These are phyloP conservation scores for Drosophila aldrichi DNA, from an alignment of 2,888 invertebrate genomes.

Conservation along the genomic window DNA sequence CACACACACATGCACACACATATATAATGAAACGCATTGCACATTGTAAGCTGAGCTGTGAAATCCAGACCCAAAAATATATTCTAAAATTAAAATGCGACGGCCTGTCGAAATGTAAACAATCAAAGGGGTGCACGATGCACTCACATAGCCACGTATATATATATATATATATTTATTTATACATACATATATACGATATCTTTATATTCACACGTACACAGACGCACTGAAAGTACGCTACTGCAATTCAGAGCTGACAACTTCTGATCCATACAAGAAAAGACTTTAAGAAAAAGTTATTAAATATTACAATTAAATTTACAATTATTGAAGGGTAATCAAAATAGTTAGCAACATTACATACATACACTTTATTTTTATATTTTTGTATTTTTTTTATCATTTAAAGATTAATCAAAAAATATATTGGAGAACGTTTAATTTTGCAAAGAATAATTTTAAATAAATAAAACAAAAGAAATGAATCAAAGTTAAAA, in stretches of 20 bases:
- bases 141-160: conserved; percentile 26
- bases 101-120: conserved; percentile 75
- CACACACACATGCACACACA: conserved; percentile 11
- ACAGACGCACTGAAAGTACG: conserved; percentile 14
- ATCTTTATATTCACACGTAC: conserved; percentile 22
- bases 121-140: conserved; percentile 70
- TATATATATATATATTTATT: conserved; percentile 11
- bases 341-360: too few species aligned
- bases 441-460: too few species aligned
- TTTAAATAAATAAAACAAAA: too few species aligned
- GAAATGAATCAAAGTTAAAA: too few species aligned
- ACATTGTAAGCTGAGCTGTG: conserved; percentile 76
- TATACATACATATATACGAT: background rate
- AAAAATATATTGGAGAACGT: too few species aligned
- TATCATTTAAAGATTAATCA: too few species aligned
- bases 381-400: too few species aligned
- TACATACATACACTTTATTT: too few species aligned
- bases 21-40: conserved; percentile 59
- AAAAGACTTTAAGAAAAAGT: too few species aligned
- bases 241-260: background rate
- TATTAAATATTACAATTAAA: too few species aligned
- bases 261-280: background rate
- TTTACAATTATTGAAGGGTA: too few species aligned
- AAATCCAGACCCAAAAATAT: conserved; percentile 79
- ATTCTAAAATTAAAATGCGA: conserved; percentile 79